Base-by-base conservation (phyloP, 1,140 invertebrate species). In the Gonioctena quinquepunctata region DNA sequence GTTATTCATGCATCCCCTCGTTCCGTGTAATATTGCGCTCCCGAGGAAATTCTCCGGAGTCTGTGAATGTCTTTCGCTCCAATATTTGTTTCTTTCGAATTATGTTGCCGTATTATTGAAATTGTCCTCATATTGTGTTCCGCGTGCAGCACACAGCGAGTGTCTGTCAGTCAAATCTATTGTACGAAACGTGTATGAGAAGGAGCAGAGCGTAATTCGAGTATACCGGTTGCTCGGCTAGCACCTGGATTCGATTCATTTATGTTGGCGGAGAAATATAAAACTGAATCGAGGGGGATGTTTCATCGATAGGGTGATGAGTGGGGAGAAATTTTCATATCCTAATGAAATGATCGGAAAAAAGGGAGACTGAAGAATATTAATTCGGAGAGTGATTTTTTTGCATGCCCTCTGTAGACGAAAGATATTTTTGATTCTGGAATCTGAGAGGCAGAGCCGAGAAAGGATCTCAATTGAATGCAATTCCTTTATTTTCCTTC, bases 61-160 rank as follows among this genome's bases (percentile, higher is more conserved):
- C 52, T 56, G 52, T 19, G 22, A 56, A 13, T 56, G 7, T 56
- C 52, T 56, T 56, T 8, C 8, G 22, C 22, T 21, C 21, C 22
- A 19, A 23, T 56, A 56, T 56, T 56, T 56, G 52, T 56, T 56
- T 23, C 52, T 56, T 19, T 56, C 22, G 5, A 23, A 56, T 56
- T 56, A 21, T 23, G 52, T 56, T 21, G 52, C 52, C 4, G 18
- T 56, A 23, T 56, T 56, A 56, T 56, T 56, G 52, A 56, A 56
- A 56, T 56, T 56, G 52, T 56, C 52, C 21, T 56, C 52, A 56
- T 56, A 56, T 56, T 2, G 52, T 56, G 13, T 56, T n/a, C 16
- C 33, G 8, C 16, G 16, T 42, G 33, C 16, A 56, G 21, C 52
- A 8, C 22, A 21, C 4, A 56, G 52, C 52, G 52, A n/a, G 7